Base-by-base conservation (phyloP, 1,140 invertebrate species). In the Carposina sasakii region DNA sequence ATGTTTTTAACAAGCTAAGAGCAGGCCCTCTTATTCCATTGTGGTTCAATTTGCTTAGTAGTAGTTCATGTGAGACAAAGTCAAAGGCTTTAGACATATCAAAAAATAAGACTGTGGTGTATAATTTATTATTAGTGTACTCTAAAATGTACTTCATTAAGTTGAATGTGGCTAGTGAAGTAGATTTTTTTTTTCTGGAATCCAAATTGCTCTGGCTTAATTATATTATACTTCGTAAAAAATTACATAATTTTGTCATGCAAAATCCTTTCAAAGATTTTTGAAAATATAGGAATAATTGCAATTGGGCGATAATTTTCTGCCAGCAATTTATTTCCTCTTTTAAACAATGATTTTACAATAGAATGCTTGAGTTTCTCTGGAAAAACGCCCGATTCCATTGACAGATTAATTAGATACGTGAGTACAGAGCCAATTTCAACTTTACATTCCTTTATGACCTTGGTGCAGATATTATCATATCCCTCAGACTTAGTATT, bases 71-170 rank as follows among this genome's bases (percentile, higher is more conserved):
- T 3, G 6, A 33, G n/a, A 33, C 31, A n/a, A 33, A 6, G 36
- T 39, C 36, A 21, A 39, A 39, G 12, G 36, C 36, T 20, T 39
- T 39, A 9, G 36, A 12, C 36, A 33, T 33, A n/a, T 33, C 31
- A 6, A 33, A n/a, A 6, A 8, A 33, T n/a, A 33, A 33, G 3
- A 33, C 31, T 4, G 31, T 8, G 4, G 34, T 37, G 17, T 19
- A 20, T 5, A 17, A 5, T 17, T 37, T 37, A 3, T 3, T 13
- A 20, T 37, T 37, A 3, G n/a, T 20, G 8, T 19, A 19, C 20
- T 37, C 3, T 13, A 37, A 19, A 37, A 19, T 37, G 2, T 37
- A 3, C 9, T 37, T 37, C 6, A 20, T n/a, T 19, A 37, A 6
- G 16, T 37, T 2, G 20, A 37, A 37, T 17, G 16, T 19, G 2